Conservation (phyloP, 2,888 invertebrate genomes). For the Volucella zonaria region DNA sequence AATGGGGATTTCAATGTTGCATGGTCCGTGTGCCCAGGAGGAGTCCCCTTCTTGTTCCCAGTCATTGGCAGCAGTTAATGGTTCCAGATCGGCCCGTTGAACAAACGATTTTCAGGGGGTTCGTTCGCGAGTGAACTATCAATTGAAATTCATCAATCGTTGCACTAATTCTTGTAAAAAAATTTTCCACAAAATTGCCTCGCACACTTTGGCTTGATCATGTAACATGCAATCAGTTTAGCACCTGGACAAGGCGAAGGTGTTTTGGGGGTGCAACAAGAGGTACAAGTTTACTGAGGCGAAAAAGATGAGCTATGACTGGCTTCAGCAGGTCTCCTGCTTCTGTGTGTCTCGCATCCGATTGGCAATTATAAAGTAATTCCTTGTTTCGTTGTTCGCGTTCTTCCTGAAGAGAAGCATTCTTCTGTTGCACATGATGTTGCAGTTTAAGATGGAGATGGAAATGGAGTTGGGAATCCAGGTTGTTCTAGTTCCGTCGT, state of each 20-base stretch:
- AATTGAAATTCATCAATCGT: slow-evolving; percentile 73
- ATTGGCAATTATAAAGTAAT: slow-evolving; percentile 70
- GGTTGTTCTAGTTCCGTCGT: slow-evolving; percentile 70
- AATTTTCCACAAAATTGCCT: slow-evolving; percentile 48
- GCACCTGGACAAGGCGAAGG: slow-evolving; percentile 20
- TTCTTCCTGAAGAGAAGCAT: slow-evolving; percentile 51
- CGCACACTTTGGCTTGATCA: slow-evolving; percentile 55
- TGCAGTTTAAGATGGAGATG: too few relatives aligned
- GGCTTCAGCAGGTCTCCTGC: slow-evolving; percentile 29
- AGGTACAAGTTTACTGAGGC: slow-evolving; percentile 19
- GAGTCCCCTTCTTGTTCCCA: not conserved
- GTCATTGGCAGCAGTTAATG: too few relatives aligned
- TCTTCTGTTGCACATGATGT: slow-evolving; percentile 14
- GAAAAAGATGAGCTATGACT: slow-evolving; percentile 53
- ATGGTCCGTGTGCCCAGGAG: not conserved
- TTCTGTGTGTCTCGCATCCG: slow-evolving; percentile 3
- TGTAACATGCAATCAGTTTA: slow-evolving; percentile 67
- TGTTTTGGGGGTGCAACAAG: too few relatives aligned
- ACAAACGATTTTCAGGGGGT: not conserved
- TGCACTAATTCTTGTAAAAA: slow-evolving; percentile 68
- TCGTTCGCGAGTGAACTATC: slow-evolving; percentile 69
- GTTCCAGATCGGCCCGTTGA: too few relatives aligned
- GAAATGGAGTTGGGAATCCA: too few relatives aligned
- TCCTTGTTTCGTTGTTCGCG: slow-evolving; percentile 44
- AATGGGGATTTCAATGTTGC: slow-evolving; percentile 56